Percentiles rank a stretch among this genome's conserved stretches.
phyloP scores from a whole-genome alignment of 2,888 invertebrate species.

The Epinotia bilunana region DNA sequence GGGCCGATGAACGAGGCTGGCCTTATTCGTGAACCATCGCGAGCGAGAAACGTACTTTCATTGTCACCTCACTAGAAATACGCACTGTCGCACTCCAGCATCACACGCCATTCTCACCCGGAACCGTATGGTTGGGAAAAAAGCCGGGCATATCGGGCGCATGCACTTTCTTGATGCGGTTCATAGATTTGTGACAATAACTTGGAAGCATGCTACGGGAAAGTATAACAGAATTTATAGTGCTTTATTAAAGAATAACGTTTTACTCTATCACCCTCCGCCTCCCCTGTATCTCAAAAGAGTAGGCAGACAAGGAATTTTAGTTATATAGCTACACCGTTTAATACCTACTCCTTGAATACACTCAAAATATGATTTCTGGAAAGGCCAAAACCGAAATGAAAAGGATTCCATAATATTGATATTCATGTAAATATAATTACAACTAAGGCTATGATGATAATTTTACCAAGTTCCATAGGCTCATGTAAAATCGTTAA shows the following conservation, averaged over 20 bases:
- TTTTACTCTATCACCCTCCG: not conserved
- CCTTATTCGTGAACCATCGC: constrained; percentile 82
- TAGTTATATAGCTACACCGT: not conserved
- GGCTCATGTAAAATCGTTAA: not conserved
- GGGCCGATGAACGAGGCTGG: constrained; percentile 82
- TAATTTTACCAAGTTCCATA: not conserved
- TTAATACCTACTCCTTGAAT: not conserved
- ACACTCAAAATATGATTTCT: not conserved
- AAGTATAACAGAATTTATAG: not conserved
- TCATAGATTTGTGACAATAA: constrained; percentile 30
- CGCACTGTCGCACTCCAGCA: constrained; percentile 46
- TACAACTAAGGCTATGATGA: not conserved
- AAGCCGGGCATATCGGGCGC: constrained; percentile 31
- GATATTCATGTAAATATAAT: not conserved
- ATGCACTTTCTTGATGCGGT: constrained; percentile 35
- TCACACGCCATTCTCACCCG: constrained; percentile 43
- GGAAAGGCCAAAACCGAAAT: not conserved
- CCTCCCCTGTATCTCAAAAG: not conserved
- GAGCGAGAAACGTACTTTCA: constrained; percentile 82
- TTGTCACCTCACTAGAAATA: constrained; percentile 72
- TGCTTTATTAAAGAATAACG: not conserved
- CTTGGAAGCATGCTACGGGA: constrained; percentile 2
- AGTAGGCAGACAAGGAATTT: not conserved
- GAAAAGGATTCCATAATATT: not conserved
- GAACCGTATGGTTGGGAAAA: constrained; percentile 40